phyloP scores from a whole-genome alignment of 2,113 vertebrate genomes.

The Aleadryas rufinucha region DNA sequence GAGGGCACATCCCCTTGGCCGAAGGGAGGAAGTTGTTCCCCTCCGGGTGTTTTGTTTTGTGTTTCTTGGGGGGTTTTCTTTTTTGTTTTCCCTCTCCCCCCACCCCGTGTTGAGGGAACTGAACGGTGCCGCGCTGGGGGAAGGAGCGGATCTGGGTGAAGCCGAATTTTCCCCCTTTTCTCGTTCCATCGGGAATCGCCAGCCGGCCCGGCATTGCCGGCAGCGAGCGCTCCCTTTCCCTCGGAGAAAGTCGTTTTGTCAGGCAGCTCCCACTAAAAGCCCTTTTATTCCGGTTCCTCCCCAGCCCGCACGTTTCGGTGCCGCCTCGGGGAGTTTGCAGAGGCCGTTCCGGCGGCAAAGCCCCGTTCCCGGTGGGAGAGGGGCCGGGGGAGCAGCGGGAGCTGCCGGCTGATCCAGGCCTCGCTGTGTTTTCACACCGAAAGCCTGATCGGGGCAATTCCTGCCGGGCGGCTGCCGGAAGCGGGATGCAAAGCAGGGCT shows the following conservation, averaged over 20 bases:
- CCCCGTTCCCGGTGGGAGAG: neutral
- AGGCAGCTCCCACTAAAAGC: neutral
- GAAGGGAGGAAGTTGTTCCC: neutral
- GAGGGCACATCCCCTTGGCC: constrained; percentile 14
- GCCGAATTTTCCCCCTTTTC: neutral
- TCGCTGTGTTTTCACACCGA: neutral
- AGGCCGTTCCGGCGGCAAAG: accelerated
- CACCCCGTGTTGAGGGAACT: neutral
- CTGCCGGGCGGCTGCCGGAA: neutral
- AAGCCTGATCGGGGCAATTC: neutral
- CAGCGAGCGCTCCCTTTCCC: neutral
- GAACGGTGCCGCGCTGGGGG: neutral
- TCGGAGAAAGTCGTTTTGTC: neutral
- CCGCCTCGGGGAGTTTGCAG: accelerated
- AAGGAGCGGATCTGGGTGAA: neutral
- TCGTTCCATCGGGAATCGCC: accelerated
- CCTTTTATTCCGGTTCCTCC: neutral
- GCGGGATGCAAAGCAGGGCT: neutral
- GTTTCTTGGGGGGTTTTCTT: neutral
- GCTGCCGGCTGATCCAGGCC: neutral
- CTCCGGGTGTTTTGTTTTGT: neutral
- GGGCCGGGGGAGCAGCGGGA: neutral
- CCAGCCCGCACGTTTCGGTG: accelerated
- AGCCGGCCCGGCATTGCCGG: neutral
- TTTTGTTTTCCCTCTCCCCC: neutral